Conservation (phyloP, 2,888 invertebrate genomes). For the Laothoe populi region DNA sequence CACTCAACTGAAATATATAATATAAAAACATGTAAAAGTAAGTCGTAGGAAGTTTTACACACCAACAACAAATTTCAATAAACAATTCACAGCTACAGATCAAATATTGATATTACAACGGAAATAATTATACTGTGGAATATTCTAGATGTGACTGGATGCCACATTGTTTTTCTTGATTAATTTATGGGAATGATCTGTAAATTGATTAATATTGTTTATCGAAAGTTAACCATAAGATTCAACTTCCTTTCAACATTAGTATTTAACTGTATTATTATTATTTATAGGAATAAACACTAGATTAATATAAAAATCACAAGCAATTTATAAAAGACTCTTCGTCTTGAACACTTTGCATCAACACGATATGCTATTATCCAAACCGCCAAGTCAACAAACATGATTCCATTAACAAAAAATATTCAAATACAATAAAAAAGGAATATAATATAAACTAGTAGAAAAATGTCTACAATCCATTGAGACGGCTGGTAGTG, state of each 20-base stretch:
- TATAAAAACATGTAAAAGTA: background rate
- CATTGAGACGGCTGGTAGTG: background rate
- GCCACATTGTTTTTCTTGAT: no score
- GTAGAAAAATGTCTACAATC: conserved; percentile 47
- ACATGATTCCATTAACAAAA: conserved; percentile 67
- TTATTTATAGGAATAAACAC: background rate
- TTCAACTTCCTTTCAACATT: background rate
- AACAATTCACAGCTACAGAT: no score
- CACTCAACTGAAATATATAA: background rate
- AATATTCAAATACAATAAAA: conserved; percentile 59
- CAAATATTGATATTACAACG: no score
- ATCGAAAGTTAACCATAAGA: background rate
- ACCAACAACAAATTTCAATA: no score
- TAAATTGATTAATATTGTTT: background rate
- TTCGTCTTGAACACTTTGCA: background rate
- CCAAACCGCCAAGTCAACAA: conserved; percentile 41
- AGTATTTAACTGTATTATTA: no score
- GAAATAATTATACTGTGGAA: no score
- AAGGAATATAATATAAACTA: conserved; percentile 53
- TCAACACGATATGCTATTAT: conserved; percentile 4
- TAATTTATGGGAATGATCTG: no score
- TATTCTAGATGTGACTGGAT: no score
- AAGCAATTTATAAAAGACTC: background rate
- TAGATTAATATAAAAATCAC: background rate
- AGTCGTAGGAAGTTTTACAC: no score